Percentiles rank a stretch among this genome's conserved stretches.
phyloP scores from a whole-genome alignment of 2,888 invertebrate species.

The Acheta domesticus region DNA sequence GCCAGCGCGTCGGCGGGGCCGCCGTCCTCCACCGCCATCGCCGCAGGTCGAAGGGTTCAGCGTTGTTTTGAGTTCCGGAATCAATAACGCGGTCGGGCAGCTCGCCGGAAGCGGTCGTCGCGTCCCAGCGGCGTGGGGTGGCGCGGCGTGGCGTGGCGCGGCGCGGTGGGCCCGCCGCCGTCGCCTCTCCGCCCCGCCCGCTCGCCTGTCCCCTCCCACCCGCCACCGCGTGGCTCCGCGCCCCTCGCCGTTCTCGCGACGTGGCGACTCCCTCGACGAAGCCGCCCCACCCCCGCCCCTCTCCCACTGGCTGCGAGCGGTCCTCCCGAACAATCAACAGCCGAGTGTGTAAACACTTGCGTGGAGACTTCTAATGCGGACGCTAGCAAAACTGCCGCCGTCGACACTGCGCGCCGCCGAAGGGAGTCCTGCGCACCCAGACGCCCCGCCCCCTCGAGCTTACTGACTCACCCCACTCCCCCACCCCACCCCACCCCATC shows the following conservation, averaged over 20 bases:
- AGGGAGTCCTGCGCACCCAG: background rate
- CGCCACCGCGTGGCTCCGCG: background rate
- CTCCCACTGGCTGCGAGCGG: background rate
- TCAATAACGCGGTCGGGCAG: conserved; percentile 18
- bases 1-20: too few species aligned
- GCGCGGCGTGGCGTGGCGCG: background rate
- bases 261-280: background rate
- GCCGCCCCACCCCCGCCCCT: too few species aligned
- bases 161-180: too few species aligned
- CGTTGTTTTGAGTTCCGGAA: conserved; percentile 18
- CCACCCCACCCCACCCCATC: too few species aligned
- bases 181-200: background rate
- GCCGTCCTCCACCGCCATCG: too few species aligned
- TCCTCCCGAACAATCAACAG: conserved; percentile 18
- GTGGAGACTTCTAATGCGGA: conserved; percentile 2
- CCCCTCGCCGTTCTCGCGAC: background rate
- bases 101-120: conserved; percentile 4
- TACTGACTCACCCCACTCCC: background rate
- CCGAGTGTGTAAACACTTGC: conserved; percentile 18
- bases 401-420: background rate
- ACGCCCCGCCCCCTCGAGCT: background rate
- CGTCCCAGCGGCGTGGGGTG: background rate
- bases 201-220: background rate
- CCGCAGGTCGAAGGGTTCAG: conserved; percentile 11
- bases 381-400: background rate